Evolutionary conservation across 2,797 vertebrate genomes (phyloP).

Genomic region (Corythornis leucogaster): DNA sequence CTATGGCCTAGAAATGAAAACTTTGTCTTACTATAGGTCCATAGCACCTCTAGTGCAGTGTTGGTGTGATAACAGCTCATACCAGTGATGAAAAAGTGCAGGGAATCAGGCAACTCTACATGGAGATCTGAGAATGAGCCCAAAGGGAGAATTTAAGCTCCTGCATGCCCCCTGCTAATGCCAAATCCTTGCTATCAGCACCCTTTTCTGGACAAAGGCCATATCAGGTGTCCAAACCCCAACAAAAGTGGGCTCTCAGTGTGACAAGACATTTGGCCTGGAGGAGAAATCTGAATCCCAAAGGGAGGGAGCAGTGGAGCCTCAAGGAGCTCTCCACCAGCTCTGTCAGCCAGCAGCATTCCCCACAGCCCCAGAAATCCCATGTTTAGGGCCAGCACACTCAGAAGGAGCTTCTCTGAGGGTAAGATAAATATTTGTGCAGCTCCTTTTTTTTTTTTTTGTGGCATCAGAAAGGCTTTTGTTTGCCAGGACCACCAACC

Average conservation of each 20-base stretch:
- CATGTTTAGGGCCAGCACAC: neutral
- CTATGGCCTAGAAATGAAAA: constrained; percentile 80
- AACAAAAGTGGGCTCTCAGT: rapidly evolving
- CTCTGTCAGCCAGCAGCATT: neutral
- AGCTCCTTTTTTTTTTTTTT: neutral
- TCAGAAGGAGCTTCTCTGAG: neutral
- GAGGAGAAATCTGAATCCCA: neutral
- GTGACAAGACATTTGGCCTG: neutral
- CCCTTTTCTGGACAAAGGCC: neutral
- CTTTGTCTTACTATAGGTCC: neutral
- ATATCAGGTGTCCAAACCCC: rapidly evolving
- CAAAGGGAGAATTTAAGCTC: neutral
- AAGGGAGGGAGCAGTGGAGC: neutral
- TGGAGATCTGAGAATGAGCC: neutral
- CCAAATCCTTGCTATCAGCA: neutral
- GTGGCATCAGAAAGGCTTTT: neutral
- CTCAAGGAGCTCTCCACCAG: neutral
- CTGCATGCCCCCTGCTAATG: neutral
- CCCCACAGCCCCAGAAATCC: neutral
- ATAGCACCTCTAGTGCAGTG: neutral
- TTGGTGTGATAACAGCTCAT: neutral
- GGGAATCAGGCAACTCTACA: neutral
- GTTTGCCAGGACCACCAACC: neutral
- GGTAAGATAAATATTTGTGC: rapidly evolving
- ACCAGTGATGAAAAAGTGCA: neutral